Percentiles rank a stretch among this genome's conserved stretches.
phyloP scores from a whole-genome alignment of 2,797 vertebrate species.

The Syncerus caffer region DNA sequence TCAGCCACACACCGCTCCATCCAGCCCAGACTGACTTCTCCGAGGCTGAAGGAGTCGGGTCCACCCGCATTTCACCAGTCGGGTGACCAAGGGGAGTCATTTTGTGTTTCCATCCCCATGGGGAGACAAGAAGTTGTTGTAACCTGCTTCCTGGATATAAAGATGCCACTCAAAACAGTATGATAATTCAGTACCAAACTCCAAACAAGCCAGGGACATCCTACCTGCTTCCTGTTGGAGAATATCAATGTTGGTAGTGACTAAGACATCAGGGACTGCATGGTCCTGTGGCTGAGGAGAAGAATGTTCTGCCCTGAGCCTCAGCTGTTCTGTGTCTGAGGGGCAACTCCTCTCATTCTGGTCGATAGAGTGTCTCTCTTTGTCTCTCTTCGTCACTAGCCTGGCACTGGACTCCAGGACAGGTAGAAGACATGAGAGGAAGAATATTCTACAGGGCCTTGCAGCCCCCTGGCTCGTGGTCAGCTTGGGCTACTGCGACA shows the following conservation, averaged over 20 bases:
- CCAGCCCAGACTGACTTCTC: background rate
- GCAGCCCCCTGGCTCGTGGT: background rate
- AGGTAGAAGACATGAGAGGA: background rate
- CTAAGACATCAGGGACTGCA: fast-evolving
- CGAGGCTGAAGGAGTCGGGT: fast-evolving
- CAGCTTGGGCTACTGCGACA: no score
- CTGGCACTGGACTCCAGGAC: background rate
- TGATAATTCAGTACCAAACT: background rate
- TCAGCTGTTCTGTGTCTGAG: no score
- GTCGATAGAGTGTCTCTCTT: background rate
- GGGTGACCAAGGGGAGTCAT: fast-evolving
- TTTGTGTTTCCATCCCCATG: background rate
- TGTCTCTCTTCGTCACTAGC: background rate
- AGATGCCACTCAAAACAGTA: background rate
- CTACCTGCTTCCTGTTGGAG: background rate
- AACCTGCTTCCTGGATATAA: background rate
- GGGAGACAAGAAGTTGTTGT: background rate
- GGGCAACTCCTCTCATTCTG: background rate
- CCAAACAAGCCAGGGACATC: background rate
- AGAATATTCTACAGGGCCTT: fast-evolving
- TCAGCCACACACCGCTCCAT: background rate
- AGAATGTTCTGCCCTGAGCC: background rate
- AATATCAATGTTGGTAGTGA: fast-evolving
- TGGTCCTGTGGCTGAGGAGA: background rate
- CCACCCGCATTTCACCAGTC: background rate